Base-by-base conservation (phyloP, 1,140 invertebrate species). In the Bombus pascuorum region DNA sequence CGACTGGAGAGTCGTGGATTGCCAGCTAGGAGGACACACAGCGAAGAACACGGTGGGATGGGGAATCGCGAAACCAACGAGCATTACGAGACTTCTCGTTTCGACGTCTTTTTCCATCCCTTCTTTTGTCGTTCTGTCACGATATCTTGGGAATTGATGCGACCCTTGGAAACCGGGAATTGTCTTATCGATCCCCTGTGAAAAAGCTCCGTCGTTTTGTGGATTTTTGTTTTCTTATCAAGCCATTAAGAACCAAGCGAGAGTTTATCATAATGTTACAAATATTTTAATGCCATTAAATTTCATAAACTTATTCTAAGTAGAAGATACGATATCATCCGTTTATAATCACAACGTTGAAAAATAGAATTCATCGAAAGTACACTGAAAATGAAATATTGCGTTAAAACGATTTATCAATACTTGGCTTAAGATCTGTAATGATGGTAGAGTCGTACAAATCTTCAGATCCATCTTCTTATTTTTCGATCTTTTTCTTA, bases 31-130 rank as follows among this genome's bases (percentile, higher is more conserved):
- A 80, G 53, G 70, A 44, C 80, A 13, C 37, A 3, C 32, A 4
- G 39, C 32, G 25, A 82, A n/a, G 76, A 28, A 74, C 65, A 44
- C 76, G 42, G 62, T 13, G 62, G 78, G 73, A 74, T 74, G 70
- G 47, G 62, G 71, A 89, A 89, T 89, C 72, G 79, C 74, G 59
- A 81, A 91, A 85, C 82, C 76, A 73, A 85, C 81, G 65, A 59
- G 73, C 79, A 25, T 90, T 66, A 65, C 81, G 78, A 76, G 59
- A 79, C 70, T 62, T 42, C 70, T 32, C 68, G 72, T 83, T 57
- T 42, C 42, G 32, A 68, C 28, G 42, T 65, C 74, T 39, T 84
- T 44, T 80, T 44, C 39, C 1, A 9, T 4, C 32, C 32, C 44
- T 42, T 10, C 32, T 12, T 22, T 44, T 12, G n/a, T 62, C 59